A percentile compares a stretch with the other conserved stretches of the same genome.
phyloP scores from a whole-genome alignment of 2,888 invertebrate genomes.

The Argyresthia albistria region DNA sequence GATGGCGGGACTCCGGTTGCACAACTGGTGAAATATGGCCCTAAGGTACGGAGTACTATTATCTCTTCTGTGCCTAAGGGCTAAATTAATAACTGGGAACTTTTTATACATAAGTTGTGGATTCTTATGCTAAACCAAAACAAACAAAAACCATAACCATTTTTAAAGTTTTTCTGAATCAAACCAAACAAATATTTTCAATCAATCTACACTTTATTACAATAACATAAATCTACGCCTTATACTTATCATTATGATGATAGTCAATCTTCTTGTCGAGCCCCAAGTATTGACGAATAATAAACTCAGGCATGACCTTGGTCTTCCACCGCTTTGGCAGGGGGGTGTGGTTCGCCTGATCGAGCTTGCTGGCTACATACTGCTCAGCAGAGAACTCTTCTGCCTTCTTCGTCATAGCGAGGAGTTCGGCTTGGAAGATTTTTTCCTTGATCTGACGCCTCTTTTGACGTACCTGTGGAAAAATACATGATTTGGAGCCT shows the following conservation, averaged over 20 bases:
- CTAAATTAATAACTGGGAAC: no score
- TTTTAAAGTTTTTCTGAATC: not conserved
- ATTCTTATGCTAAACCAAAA: no score
- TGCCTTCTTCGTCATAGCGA: slow-evolving; percentile 79
- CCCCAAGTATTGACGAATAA: slow-evolving; percentile 78
- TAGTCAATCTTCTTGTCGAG: slow-evolving; percentile 69
- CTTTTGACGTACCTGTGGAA: slow-evolving; percentile 70
- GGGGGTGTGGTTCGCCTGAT: slow-evolving; percentile 72
- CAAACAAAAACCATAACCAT: no score
- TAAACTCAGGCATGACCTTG: slow-evolving; percentile 76
- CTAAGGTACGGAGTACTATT: no score
- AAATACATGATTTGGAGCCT: no score
- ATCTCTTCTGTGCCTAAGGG: no score
- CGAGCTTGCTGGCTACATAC: slow-evolving; percentile 77
- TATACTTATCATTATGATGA: slow-evolving; percentile 57
- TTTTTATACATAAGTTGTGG: no score
- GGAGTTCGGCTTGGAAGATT: slow-evolving; percentile 79
- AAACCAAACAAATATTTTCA: not conserved
- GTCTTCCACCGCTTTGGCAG: slow-evolving; percentile 73
- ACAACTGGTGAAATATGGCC: no score
- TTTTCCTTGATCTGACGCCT: slow-evolving; percentile 84
- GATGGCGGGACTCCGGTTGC: no score
- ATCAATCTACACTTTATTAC: not conserved
- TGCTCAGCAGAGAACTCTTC: slow-evolving; percentile 82
- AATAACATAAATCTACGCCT: slow-evolving; percentile 28